phyloP scores from a whole-genome alignment of 2,888 invertebrate species.

The Emmelina monodactyla region DNA sequence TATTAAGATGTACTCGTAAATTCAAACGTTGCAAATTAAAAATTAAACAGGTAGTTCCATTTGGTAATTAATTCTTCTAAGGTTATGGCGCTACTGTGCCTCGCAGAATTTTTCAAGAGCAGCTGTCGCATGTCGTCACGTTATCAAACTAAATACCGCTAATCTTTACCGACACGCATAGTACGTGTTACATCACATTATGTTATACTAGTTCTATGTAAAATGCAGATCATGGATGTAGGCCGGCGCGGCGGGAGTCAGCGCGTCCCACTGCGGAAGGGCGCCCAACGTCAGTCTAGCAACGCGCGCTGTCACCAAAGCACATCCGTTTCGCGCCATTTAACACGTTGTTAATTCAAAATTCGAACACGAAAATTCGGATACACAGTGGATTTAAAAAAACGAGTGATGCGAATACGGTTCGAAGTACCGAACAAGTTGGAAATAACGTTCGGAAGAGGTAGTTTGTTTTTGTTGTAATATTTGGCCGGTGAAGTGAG shows the following conservation, averaged over 20 bases:
- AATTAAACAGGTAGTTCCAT: no score
- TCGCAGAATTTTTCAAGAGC: no score
- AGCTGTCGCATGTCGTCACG: no score
- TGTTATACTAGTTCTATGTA: no score
- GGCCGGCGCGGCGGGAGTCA: slow-evolving; percentile 51
- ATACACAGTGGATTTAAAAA: slow-evolving; percentile 4
- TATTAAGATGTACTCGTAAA: no score
- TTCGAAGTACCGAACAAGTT: slow-evolving; percentile 61
- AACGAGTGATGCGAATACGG: slow-evolving; percentile 55
- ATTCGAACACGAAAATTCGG: slow-evolving; percentile 12
- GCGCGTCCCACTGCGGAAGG: slow-evolving; percentile 46
- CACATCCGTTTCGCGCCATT: slow-evolving; percentile 30
- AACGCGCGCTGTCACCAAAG: slow-evolving; percentile 33
- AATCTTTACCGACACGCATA: no score
- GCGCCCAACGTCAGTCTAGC: slow-evolving; percentile 19
- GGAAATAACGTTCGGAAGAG: slow-evolving; percentile 58
- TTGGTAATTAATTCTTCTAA: no score
- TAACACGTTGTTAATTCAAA: slow-evolving; percentile 6
- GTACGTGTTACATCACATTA: no score
- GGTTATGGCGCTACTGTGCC: no score
- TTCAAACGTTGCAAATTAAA: no score
- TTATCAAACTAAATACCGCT: no score
- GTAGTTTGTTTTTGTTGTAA: slow-evolving; percentile 32
- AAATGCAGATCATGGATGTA: slow-evolving; percentile 30
- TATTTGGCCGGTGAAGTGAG: slow-evolving; percentile 18